Conservation (phyloP, 2,888 invertebrate species). For the Acanthacorydalis orientalis region DNA sequence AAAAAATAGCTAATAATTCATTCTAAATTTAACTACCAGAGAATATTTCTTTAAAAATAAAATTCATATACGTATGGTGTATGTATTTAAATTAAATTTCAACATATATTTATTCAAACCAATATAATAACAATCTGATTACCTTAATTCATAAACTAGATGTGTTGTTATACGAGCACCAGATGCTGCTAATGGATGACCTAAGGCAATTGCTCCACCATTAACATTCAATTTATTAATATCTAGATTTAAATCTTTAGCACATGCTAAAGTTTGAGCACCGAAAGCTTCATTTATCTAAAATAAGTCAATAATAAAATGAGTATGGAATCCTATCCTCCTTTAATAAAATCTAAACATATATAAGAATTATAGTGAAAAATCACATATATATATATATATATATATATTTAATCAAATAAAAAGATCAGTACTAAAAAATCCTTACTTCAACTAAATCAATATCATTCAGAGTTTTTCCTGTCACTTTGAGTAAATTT, state of each 20-base stretch:
- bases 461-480: constrained; percentile 66
- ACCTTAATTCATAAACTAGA: constrained; percentile 82
- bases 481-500: constrained; percentile 63
- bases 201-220: constrained; percentile 92
- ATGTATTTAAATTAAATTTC: neutral
- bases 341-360: no score
- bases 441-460: constrained; percentile 74
- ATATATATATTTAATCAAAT: no score
- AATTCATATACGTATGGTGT: neutral
- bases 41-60: neutral
- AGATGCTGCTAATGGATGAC: constrained; percentile 94
- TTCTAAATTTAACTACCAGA: neutral
- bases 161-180: constrained; percentile 86
- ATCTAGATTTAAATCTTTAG: constrained; percentile 75
- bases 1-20: neutral
- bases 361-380: no score
- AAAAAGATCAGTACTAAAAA: constrained; percentile 2
- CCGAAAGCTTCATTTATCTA: constrained; percentile 98
- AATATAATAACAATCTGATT: constrained; percentile 12
- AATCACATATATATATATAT: no score
- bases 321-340: neutral
- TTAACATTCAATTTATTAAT: constrained; percentile 78
- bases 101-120: neutral
- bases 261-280: constrained; percentile 85
- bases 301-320: constrained; percentile 7